Evolutionary conservation across 2,888 invertebrate species (phyloP).

Genomic region (Serrognathus titanus): DNA sequence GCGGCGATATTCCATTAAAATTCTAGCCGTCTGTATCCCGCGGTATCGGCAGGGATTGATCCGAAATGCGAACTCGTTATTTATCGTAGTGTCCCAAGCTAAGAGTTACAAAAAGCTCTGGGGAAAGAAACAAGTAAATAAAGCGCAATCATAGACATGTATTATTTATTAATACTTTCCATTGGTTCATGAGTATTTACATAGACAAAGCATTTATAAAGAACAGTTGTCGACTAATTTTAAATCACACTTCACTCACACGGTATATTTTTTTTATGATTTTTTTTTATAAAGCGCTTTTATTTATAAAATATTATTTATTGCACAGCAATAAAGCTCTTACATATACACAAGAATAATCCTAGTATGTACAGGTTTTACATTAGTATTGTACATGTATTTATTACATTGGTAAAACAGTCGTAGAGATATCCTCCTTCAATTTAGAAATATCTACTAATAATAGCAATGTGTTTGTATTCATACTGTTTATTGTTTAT

Average conservation of each 20-base stretch:
- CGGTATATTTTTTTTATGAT: neutral
- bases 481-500: too few species aligned
- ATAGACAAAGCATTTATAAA: conserved; percentile 27
- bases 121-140: neutral
- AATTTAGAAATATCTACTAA: conserved; percentile 8
- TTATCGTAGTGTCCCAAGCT: too few species aligned
- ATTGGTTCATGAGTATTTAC: conserved; percentile 31
- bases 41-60: too few species aligned
- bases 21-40: conserved; percentile 4
- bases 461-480: too few species aligned
- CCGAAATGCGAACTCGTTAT: too few species aligned
- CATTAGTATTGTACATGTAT: conserved; percentile 15
- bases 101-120: neutral
- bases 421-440: conserved; percentile 22
- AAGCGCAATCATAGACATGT: conserved; percentile 12
- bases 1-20: conserved; percentile 9
- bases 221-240: conserved; percentile 10
- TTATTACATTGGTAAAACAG: conserved; percentile 20
- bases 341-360: conserved; percentile 21
- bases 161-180: conserved; percentile 22
- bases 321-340: conserved; percentile 36
- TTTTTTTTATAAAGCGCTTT: conserved; percentile 2
- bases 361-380: conserved; percentile 12
- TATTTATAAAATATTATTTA: conserved; percentile 26
- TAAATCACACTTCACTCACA: conserved; percentile 6